These are phyloP conservation scores for Platorchestia sp. DNA, from an alignment of 1,140 invertebrate genomes.

Conservation along the genomic window DNA sequence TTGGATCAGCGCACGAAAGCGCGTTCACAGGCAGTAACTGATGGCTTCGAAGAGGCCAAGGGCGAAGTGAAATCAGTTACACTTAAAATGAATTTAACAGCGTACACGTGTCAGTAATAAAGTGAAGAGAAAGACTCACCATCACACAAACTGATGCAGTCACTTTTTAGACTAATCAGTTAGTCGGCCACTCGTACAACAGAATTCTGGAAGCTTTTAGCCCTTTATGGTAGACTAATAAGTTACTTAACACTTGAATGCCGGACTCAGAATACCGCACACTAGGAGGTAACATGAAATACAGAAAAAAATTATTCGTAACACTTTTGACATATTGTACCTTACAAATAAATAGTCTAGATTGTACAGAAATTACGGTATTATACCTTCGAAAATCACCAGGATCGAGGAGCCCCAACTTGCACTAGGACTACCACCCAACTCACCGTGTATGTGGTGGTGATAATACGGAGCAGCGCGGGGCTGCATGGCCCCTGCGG, in stretches of 20 bases:
- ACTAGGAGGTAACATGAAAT: too few relatives aligned
- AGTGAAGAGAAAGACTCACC: neutral
- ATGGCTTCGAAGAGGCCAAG: neutral
- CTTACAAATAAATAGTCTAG: too few relatives aligned
- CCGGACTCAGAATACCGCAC: too few relatives aligned
- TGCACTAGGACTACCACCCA: neutral
- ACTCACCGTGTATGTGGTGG: conserved; percentile 36
- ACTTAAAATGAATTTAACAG: neutral
- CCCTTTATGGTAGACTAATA: neutral
- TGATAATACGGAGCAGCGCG: conserved; percentile 17
- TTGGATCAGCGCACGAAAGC: neutral
- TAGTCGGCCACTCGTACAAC: neutral
- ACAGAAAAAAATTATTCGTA: too few relatives aligned
- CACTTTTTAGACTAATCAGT: too few relatives aligned
- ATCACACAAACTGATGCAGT: neutral
- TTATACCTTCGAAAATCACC: too few relatives aligned
- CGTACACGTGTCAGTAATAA: neutral
- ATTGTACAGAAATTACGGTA: too few relatives aligned
- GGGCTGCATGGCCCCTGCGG: neutral
- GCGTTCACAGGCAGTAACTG: too few relatives aligned
- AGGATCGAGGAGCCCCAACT: too few relatives aligned
- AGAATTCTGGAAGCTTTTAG: neutral
- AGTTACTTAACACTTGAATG: neutral
- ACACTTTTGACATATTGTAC: too few relatives aligned
- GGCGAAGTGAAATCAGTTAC: neutral